phyloP scores from a whole-genome alignment of 2,797 vertebrate genomes.

The Spizella passerina region DNA sequence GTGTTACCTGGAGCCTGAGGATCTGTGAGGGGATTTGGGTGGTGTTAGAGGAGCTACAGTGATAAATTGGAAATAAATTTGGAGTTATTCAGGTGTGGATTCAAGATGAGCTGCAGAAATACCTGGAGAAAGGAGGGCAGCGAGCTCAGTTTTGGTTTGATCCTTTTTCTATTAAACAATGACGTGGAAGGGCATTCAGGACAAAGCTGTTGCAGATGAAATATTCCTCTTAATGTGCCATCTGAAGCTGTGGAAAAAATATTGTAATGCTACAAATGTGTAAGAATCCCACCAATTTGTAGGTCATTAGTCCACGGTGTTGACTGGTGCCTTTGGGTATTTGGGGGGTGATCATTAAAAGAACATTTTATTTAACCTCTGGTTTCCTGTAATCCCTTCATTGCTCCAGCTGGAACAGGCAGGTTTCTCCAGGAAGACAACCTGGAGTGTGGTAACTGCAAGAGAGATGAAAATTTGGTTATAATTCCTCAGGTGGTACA shows the following conservation, averaged over 20 bases:
- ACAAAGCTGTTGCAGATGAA: background rate
- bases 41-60: background rate
- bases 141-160: background rate
- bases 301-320: conserved; percentile 53
- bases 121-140: background rate
- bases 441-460: accelerated
- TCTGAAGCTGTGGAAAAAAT: background rate
- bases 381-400: background rate
- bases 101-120: background rate
- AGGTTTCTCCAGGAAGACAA: background rate
- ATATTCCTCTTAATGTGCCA: conserved; percentile 12
- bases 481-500: background rate
- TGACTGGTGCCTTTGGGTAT: conserved; percentile 67
- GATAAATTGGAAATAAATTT: background rate
- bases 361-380: conserved; percentile 17
- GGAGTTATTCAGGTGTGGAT: background rate
- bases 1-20: background rate
- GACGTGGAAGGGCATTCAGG: background rate
- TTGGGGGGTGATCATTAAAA: conserved; percentile 47
- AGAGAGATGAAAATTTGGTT: background rate
- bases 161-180: background rate
- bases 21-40: background rate
- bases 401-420: background rate
- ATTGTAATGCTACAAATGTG: conserved; percentile 9
- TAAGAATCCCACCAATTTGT: conserved; percentile 3